Conservation (phyloP, 2,797 vertebrate genomes). For the Danio jaintianensis region DNA sequence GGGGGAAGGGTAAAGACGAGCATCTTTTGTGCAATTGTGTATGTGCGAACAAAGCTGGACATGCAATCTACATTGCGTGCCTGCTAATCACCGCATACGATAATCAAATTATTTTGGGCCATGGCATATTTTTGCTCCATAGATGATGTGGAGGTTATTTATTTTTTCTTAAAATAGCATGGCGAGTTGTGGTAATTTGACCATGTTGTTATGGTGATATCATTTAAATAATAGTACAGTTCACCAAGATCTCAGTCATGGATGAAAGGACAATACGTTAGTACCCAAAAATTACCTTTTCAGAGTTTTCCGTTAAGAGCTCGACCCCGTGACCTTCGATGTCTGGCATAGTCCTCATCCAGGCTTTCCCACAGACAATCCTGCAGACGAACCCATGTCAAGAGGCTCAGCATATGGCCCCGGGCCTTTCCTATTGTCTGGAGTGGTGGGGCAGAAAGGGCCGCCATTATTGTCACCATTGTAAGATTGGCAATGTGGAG, state of each 20-base stretch:
- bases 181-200: neutral
- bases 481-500: slow-evolving; percentile 57
- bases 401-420: slow-evolving; percentile 74
- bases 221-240: neutral
- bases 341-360: slow-evolving; percentile 54
- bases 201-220: slow-evolving; percentile 16
- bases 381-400: slow-evolving; percentile 64
- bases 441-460: slow-evolving; percentile 62
- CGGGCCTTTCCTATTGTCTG: slow-evolving; percentile 73
- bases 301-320: slow-evolving; percentile 44
- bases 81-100: neutral
- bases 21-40: slow-evolving; percentile 38
- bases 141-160: neutral
- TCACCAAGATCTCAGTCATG: neutral
- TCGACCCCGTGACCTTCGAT: slow-evolving; percentile 56
- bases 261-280: neutral
- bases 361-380: slow-evolving; percentile 72
- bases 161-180: slow-evolving; percentile 10
- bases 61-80: slow-evolving; percentile 26
- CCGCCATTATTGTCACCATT: slow-evolving; percentile 61
- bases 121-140: neutral
- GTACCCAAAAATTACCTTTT: slow-evolving; percentile 11
- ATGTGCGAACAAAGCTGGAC: slow-evolving; percentile 21
- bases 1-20: slow-evolving; percentile 48
- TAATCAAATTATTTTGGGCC: slow-evolving; percentile 31